These are phyloP conservation scores for Plagodis pulveraria DNA, from an alignment of 2,888 invertebrate genomes.

Conservation along the genomic window DNA sequence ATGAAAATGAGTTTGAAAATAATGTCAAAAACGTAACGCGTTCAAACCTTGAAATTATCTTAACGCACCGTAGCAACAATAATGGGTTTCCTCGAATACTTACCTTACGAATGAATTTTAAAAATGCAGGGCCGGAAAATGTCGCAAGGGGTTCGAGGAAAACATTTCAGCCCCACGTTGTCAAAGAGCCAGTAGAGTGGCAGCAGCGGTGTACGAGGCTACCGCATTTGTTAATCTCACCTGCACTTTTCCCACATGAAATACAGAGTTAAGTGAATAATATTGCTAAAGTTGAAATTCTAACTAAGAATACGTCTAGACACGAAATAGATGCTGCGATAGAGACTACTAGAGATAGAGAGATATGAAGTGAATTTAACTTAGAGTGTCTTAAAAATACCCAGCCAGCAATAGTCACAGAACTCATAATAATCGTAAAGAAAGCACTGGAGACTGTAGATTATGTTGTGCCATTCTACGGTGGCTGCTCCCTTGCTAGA, in stretches of 20 bases:
- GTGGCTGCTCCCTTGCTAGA: constrained; percentile 52
- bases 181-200: constrained; percentile 51
- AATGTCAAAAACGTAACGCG: constrained; percentile 15
- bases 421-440: constrained; percentile 16
- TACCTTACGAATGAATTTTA: constrained; percentile 48
- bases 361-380: constrained; percentile 8
- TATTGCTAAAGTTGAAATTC: constrained; percentile 21
- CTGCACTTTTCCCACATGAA: constrained; percentile 34
- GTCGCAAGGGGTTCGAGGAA: constrained; percentile 45
- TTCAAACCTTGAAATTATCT: constrained; percentile 17
- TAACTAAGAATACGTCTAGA: constrained; percentile 23
- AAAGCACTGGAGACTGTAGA: constrained; percentile 24
- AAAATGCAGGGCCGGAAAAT: constrained; percentile 54
- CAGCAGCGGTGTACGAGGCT: constrained; percentile 45
- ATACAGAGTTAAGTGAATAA: constrained; percentile 33
- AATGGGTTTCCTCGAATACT: constrained; percentile 40
- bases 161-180: constrained; percentile 54
- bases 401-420: constrained; percentile 1
- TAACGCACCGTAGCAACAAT: constrained; percentile 49
- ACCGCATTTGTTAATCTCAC: constrained; percentile 61
- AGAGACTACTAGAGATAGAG: background rate
- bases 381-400: constrained; percentile 15
- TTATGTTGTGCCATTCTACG: constrained; percentile 40
- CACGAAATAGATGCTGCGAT: constrained; percentile 21
- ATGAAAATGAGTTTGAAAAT: background rate